These are phyloP conservation scores for Erebia epiphron DNA, from an alignment of 2,888 invertebrate genomes.

Conservation along the genomic window DNA sequence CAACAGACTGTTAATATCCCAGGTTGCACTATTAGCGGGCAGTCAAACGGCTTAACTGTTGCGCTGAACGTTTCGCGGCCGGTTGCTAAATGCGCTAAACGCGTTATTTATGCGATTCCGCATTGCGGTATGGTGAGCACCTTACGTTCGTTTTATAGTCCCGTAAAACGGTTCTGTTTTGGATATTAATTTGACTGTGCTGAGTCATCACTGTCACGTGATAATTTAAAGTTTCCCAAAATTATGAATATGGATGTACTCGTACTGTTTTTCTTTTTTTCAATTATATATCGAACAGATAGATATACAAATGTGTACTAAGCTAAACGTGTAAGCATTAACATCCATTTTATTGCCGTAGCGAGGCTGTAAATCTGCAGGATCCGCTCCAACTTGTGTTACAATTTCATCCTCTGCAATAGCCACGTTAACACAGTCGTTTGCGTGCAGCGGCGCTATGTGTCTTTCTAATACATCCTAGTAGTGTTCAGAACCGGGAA, in stretches of 20 bases:
- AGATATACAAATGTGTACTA: no score
- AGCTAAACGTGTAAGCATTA: conserved; percentile 20
- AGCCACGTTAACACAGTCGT: conserved; percentile 35
- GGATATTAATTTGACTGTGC: conserved; percentile 12
- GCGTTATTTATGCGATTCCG: conserved; percentile 62
- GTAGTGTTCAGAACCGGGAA: no score
- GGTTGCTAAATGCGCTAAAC: conserved; percentile 66
- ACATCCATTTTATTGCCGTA: conserved; percentile 26
- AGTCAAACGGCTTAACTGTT: conserved; percentile 66
- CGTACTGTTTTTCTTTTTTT: no score
- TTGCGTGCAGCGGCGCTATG: conserved; percentile 34
- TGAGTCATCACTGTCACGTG: background rate
- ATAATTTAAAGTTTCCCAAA: background rate
- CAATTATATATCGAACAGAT: no score
- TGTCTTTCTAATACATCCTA: conserved; percentile 34
- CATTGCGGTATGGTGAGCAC: conserved; percentile 53
- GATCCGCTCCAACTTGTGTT: conserved; percentile 30
- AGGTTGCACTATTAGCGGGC: conserved; percentile 47
- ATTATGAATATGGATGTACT: background rate
- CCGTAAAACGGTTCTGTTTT: conserved; percentile 27
- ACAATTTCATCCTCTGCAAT: conserved; percentile 36
- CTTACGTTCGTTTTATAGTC: conserved; percentile 34
- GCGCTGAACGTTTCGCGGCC: conserved; percentile 54
- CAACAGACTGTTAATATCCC: conserved; percentile 33
- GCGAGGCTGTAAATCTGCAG: conserved; percentile 33